These are phyloP conservation scores for Eupithecia inturbata DNA, from an alignment of 2,888 invertebrate species.

Conservation along the genomic window DNA sequence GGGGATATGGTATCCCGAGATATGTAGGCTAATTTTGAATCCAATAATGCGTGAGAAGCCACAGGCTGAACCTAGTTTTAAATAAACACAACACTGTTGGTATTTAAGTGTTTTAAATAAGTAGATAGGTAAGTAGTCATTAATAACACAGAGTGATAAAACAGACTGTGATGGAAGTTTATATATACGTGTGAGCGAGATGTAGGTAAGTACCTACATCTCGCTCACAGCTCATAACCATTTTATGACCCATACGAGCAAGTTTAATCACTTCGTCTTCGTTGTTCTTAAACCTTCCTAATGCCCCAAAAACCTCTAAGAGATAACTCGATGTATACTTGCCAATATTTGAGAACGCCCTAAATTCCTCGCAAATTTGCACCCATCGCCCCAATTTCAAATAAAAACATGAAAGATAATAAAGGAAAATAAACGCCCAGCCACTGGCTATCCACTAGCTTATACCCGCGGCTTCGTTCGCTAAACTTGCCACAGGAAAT, in stretches of 20 bases:
- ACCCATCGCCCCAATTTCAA: slow-evolving; percentile 31
- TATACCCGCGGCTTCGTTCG: slow-evolving; percentile 38
- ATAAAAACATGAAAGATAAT: slow-evolving; percentile 40
- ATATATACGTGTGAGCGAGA: too few relatives aligned
- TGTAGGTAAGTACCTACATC: not conserved
- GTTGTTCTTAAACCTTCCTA: not conserved
- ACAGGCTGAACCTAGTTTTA: too few relatives aligned
- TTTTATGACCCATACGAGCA: not conserved
- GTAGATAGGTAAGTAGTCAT: too few relatives aligned
- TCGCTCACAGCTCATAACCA: not conserved
- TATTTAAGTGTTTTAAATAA: too few relatives aligned
- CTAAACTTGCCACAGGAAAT: slow-evolving; percentile 44
- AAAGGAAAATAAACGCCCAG: slow-evolving; percentile 41
- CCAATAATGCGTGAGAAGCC: too few relatives aligned
- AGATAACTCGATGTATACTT: not conserved
- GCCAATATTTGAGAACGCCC: not conserved
- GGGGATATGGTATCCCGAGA: too few relatives aligned
- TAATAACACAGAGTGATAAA: too few relatives aligned
- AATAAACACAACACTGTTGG: too few relatives aligned
- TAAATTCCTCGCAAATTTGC: not conserved
- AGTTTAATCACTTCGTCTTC: not conserved
- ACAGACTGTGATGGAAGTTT: too few relatives aligned
- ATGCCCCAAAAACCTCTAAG: not conserved
- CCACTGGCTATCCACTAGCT: slow-evolving; percentile 33
- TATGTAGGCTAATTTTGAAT: too few relatives aligned